phyloP scores from a whole-genome alignment of 1,140 invertebrate species.

The Periplaneta americana region DNA sequence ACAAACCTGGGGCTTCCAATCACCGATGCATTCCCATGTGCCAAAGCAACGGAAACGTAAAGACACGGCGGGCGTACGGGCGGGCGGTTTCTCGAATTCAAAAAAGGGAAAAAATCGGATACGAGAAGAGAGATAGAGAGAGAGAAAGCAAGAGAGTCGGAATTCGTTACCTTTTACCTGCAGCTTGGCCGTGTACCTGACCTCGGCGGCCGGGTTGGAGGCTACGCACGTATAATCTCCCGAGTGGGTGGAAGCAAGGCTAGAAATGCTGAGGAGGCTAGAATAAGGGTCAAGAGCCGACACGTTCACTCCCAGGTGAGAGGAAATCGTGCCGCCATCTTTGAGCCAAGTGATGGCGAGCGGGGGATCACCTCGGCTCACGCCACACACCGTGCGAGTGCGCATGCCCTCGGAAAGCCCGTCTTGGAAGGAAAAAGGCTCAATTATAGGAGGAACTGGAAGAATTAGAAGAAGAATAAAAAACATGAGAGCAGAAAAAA shows the following conservation, averaged over 20 bases:
- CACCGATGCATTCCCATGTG: slow-evolving; percentile 52
- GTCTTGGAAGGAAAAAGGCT: slow-evolving; percentile 77
- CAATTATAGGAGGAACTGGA: slow-evolving; percentile 79
- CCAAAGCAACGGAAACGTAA: slow-evolving; percentile 44
- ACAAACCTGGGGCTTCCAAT: slow-evolving; percentile 49
- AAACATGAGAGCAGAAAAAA: slow-evolving; percentile 24
- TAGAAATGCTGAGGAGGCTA: slow-evolving; percentile 71
- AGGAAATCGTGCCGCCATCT: slow-evolving; percentile 60
- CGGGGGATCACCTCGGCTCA: slow-evolving; percentile 73
- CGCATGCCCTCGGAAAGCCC: slow-evolving; percentile 78
- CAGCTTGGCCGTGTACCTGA: slow-evolving; percentile 72
- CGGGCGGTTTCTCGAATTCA: not conserved
- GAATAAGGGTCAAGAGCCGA: slow-evolving; percentile 68
- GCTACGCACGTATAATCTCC: slow-evolving; percentile 79
- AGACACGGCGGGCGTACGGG: slow-evolving; percentile 35
- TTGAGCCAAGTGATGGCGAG: slow-evolving; percentile 72
- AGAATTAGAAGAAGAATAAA: slow-evolving; percentile 50
- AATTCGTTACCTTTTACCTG: slow-evolving; percentile 75
- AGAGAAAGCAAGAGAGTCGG: not conserved
- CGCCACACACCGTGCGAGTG: slow-evolving; percentile 77
- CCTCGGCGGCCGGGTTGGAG: slow-evolving; percentile 69
- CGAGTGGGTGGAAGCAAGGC: slow-evolving; percentile 63
- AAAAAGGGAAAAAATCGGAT: not conserved
- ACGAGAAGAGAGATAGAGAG: not conserved
- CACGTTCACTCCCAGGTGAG: slow-evolving; percentile 52